These are phyloP conservation scores for Drosophila seguyi DNA, from an alignment of 1,140 invertebrate species.

Conservation along the genomic window DNA sequence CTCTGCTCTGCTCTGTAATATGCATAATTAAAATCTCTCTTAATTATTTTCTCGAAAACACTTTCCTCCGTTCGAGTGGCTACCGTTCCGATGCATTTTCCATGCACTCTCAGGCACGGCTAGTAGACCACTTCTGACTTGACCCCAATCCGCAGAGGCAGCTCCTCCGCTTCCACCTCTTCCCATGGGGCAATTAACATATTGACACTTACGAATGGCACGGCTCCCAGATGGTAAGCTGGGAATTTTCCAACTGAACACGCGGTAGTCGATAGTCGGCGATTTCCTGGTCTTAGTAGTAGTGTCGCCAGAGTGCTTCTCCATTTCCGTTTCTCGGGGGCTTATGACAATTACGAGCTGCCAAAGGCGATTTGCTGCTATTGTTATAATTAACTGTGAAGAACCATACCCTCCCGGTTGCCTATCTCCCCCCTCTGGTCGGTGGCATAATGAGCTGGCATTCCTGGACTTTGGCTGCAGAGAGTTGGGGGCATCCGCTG, in stretches of 20 bases:
- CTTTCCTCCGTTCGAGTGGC: slow-evolving; percentile 47
- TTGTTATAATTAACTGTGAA: slow-evolving; percentile 80
- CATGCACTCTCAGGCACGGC: slow-evolving; percentile 25
- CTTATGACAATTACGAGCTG: slow-evolving; percentile 61
- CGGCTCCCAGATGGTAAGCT: slow-evolving; percentile 44
- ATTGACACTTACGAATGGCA: slow-evolving; percentile 72
- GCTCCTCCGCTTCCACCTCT: slow-evolving; percentile 12
- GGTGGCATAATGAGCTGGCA: slow-evolving; percentile 73
- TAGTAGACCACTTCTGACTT: slow-evolving; percentile 48
- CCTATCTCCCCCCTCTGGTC: neutral
- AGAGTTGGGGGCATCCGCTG: slow-evolving; percentile 46
- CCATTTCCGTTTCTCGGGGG: slow-evolving; percentile 59
- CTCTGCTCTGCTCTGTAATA: neutral
- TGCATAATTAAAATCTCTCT: slow-evolving; percentile 44
- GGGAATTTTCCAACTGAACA: slow-evolving; percentile 64
- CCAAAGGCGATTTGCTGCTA: slow-evolving; percentile 59
- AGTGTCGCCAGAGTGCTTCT: slow-evolving; percentile 33
- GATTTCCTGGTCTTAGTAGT: slow-evolving; percentile 33
- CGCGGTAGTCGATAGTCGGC: slow-evolving; percentile 36
- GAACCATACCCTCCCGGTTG: slow-evolving; percentile 12
- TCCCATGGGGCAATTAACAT: slow-evolving; percentile 58
- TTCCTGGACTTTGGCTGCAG: slow-evolving; percentile 56
- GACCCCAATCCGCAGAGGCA: slow-evolving; percentile 53
- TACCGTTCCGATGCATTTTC: slow-evolving; percentile 55
- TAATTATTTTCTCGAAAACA: slow-evolving; percentile 36